These are phyloP conservation scores for Lampris incognitus DNA, from an alignment of 2,113 vertebrate species.

Conservation along the genomic window DNA sequence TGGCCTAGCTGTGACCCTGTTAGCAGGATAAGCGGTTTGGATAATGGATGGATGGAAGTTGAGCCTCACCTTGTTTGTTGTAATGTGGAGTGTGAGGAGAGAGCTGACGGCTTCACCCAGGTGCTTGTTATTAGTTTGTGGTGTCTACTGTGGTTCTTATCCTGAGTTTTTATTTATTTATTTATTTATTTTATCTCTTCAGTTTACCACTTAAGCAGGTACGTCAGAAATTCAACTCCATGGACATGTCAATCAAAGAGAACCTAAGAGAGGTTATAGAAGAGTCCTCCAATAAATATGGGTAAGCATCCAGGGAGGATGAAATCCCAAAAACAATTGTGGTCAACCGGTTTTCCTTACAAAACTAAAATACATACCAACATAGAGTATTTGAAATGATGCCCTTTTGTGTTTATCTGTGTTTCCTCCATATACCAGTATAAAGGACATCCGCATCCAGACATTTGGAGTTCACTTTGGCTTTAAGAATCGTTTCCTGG, in stretches of 20 bases:
- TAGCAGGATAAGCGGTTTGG: no score
- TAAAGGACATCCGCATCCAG: conserved; percentile 96
- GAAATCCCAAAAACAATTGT: neutral
- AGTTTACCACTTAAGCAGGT: conserved; percentile 96
- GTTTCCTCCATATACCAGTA: conserved; percentile 73
- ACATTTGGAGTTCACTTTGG: conserved; percentile 96
- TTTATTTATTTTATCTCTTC: conserved; percentile 15
- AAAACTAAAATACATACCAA: neutral
- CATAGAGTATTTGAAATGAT: neutral
- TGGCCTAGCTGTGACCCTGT: no score
- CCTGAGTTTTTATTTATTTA: neutral
- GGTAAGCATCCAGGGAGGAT: conserved; percentile 78
- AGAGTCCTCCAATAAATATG: conserved; percentile 95
- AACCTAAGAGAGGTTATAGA: conserved; percentile 95
- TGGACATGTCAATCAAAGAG: conserved; percentile 96
- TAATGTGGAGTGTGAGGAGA: neutral
- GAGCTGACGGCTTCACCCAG: neutral
- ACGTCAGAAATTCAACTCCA: conserved; percentile 94
- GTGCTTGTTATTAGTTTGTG: neutral
- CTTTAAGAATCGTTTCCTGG: conserved; percentile 97
- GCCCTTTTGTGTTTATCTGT: neutral
- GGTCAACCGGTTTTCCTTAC: neutral
- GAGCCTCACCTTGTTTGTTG: neutral
- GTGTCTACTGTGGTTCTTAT: neutral
- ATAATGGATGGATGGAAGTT: neutral